Percentiles rank a stretch among this genome's conserved stretches.
Evolutionary conservation across 2,113 vertebrate genomes (phyloP).

Genomic region (Aegotheles bennettii): DNA sequence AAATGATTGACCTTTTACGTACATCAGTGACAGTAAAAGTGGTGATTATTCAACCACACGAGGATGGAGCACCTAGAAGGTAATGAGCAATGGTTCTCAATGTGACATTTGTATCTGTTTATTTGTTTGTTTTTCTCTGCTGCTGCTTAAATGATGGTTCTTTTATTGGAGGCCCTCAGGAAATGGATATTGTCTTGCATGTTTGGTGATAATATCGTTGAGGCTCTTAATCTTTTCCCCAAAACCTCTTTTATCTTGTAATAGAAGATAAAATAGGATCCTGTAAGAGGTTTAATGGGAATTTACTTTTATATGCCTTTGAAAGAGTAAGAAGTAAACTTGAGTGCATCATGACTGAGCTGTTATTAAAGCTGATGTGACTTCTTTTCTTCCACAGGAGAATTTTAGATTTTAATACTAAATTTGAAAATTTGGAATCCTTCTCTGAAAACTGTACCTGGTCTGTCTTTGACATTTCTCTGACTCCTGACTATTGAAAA

Average conservation of each 20-base stretch:
- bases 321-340: background rate
- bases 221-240: background rate
- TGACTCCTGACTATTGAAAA: background rate
- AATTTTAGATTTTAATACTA: background rate
- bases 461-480: background rate
- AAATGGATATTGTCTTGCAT: background rate
- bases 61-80: constrained; percentile 92
- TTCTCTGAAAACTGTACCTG: background rate
- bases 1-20: constrained; percentile 95
- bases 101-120: background rate
- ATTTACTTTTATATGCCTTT: background rate
- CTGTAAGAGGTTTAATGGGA: background rate
- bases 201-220: background rate
- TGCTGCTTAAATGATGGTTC: background rate
- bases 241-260: background rate
- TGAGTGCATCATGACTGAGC: background rate
- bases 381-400: background rate
- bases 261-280: background rate
- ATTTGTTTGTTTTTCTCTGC: background rate
- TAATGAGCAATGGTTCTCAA: constrained; percentile 36
- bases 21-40: constrained; percentile 92
- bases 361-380: background rate
- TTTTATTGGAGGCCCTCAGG: background rate
- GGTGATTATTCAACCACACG: constrained; percentile 93
- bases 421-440: background rate